Evolutionary conservation across 2,113 vertebrate species (phyloP).

Genomic region (Todiramphus saurophagus): DNA sequence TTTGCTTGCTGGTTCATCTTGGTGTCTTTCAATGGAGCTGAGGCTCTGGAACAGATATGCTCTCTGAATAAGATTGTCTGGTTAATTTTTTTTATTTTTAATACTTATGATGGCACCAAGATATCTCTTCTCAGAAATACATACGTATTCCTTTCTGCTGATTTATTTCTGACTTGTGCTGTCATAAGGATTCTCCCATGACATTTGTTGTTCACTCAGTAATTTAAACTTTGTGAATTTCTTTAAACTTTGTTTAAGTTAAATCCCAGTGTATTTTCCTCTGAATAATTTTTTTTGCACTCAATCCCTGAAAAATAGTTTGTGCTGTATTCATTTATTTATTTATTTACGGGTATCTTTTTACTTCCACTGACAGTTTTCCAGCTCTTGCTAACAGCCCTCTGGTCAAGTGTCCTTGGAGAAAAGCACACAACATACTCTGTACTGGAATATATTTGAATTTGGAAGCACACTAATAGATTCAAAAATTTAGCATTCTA

Average conservation of each 20-base stretch:
- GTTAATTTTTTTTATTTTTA: background rate
- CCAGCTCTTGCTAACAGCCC: conserved; percentile 25
- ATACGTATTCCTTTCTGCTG: background rate
- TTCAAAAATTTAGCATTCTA: background rate
- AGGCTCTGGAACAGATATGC: background rate
- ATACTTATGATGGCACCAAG: conserved; percentile 1
- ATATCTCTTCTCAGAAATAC: conserved; percentile 15
- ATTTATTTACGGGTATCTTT: background rate
- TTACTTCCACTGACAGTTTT: conserved; percentile 24
- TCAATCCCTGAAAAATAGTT: background rate
- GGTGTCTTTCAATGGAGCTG: background rate
- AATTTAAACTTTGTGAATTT: conserved; percentile 54
- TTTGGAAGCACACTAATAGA: background rate
- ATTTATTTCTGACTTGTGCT: conserved; percentile 35
- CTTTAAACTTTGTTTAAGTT: conserved; percentile 59
- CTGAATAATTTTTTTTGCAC: conserved; percentile 19
- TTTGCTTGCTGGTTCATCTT: background rate
- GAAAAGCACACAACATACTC: conserved; percentile 27
- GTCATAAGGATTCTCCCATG: conserved; percentile 34
- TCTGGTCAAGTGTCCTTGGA: conserved; percentile 40
- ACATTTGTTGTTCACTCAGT: conserved; percentile 37
- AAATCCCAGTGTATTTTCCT: conserved; percentile 20
- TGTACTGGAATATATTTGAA: conserved; percentile 20
- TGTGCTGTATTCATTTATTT: conserved; percentile 2
- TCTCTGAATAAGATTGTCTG: background rate